Percentiles rank a stretch among this genome's conserved stretches.
Evolutionary conservation across 2,797 vertebrate genomes (phyloP).

Genomic region (Melanotaenia trifasciata): DNA sequence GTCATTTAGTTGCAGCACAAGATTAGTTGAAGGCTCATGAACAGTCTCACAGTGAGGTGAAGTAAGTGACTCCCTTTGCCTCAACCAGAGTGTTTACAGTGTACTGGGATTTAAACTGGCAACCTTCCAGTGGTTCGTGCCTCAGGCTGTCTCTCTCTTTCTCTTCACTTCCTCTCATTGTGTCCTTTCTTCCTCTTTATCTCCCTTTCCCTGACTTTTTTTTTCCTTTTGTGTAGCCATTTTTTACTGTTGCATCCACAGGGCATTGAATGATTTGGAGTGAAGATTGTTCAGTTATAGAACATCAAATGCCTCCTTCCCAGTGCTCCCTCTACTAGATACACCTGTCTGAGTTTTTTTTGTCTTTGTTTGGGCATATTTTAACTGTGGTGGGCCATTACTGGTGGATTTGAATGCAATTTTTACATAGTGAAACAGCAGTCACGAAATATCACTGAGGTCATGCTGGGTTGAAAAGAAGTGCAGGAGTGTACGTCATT

Average conservation of each 20-base stretch:
- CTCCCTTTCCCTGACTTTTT: constrained; percentile 12
- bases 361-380: constrained; percentile 49
- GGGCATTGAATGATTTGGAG: constrained; percentile 4
- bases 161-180: constrained; percentile 4
- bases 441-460: constrained; percentile 44
- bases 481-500: constrained; percentile 26
- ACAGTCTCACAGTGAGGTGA: constrained; percentile 35
- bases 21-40: constrained; percentile 49
- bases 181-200: not conserved
- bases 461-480: constrained; percentile 34
- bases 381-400: constrained; percentile 30
- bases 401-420: constrained; percentile 57
- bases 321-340: not conserved
- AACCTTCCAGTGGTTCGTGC: constrained; percentile 47
- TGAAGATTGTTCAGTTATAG: constrained; percentile 16
- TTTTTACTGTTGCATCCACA: constrained; percentile 14
- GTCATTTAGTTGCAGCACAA: constrained; percentile 49
- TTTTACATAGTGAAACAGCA: constrained; percentile 60
- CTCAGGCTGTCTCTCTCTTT: constrained; percentile 24
- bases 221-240: not conserved
- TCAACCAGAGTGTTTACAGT: constrained; percentile 28
- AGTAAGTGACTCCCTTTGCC: constrained; percentile 33
- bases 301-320: constrained; percentile 5
- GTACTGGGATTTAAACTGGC: constrained; percentile 48
- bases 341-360: constrained; percentile 41